Conservation (phyloP, 2,797 vertebrate genomes). For the Cossypha caffra region DNA sequence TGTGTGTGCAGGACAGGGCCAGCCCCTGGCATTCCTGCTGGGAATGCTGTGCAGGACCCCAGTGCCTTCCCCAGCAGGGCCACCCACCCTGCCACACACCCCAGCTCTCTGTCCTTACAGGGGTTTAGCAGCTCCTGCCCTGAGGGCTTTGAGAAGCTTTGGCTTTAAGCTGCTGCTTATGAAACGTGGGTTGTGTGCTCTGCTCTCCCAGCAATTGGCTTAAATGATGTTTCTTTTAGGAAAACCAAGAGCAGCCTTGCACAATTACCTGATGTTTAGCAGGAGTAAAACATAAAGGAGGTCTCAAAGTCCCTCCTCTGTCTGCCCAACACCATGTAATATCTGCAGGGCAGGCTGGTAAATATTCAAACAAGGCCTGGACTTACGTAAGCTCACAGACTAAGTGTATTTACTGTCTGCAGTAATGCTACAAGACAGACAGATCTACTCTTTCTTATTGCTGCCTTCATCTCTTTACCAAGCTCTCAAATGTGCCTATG, state of each 20-base stretch:
- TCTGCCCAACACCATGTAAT: neutral
- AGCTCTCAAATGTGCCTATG: neutral
- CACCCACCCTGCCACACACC: neutral
- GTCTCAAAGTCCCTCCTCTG: neutral
- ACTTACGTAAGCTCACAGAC: neutral
- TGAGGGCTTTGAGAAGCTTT: slow-evolving; percentile 1
- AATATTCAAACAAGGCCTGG: neutral
- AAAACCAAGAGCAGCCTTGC: neutral
- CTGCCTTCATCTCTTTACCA: neutral
- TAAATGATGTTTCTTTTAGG: neutral
- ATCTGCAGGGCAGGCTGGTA: neutral
- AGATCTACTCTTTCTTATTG: neutral
- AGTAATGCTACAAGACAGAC: neutral
- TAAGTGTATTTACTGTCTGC: neutral
- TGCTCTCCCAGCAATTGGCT: neutral
- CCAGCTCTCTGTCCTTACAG: neutral
- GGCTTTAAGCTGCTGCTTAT: slow-evolving; percentile 10
- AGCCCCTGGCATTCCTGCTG: neutral
- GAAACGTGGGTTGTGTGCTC: neutral
- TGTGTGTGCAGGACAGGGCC: neutral
- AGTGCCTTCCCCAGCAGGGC: neutral
- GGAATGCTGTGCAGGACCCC: neutral
- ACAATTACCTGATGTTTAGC: neutral
- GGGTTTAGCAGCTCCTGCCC: neutral
- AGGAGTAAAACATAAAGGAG: neutral